phyloP scores from a whole-genome alignment of 1,140 invertebrate species.

The Drosophila obscura region DNA sequence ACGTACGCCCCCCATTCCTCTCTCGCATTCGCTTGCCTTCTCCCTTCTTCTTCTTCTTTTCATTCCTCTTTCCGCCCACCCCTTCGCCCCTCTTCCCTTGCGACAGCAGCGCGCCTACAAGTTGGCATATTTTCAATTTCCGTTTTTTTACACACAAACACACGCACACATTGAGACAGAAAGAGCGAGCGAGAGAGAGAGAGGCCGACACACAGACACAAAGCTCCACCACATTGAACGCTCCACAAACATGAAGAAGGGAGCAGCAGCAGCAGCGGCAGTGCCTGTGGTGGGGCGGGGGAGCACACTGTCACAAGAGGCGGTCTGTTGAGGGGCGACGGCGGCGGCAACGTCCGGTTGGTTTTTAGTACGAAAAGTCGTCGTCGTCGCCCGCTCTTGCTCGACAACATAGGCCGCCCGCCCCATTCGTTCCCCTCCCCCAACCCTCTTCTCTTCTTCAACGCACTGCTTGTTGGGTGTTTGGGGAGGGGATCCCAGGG shows the following conservation, averaged over 20 bases:
- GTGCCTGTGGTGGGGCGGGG: conserved; percentile 12
- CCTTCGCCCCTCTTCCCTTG: conserved; percentile 5
- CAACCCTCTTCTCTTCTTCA: not conserved
- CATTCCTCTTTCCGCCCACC: conserved; percentile 6
- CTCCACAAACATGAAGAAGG: conserved; percentile 39
- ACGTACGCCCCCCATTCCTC: conserved; percentile 7
- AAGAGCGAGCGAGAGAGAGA: not conserved
- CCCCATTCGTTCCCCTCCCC: not conserved
- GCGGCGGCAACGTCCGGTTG: conserved; percentile 76
- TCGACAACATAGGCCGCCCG: conserved; percentile 49
- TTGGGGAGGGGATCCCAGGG: conserved; percentile 1
- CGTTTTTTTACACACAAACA: conserved; percentile 74
- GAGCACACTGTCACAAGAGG: conserved; percentile 17
- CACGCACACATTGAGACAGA: conserved; percentile 19
- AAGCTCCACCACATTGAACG: conserved; percentile 43
- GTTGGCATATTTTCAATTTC: conserved; percentile 84
- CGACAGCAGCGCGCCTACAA: conserved; percentile 79
- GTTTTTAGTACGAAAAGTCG: conserved; percentile 76
- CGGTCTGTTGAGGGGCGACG: conserved; percentile 25
- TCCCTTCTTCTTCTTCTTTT: not conserved
- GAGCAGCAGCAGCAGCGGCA: conserved; percentile 20
- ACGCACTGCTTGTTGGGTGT: conserved; percentile 5
- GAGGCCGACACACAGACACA: conserved; percentile 7
- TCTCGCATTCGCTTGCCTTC: conserved; percentile 1
- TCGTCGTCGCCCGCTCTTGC: conserved; percentile 38